A percentile compares a stretch with the other conserved stretches of the same genome.
phyloP scores from a whole-genome alignment of 2,797 vertebrate species.

The Darevskia mixta region DNA sequence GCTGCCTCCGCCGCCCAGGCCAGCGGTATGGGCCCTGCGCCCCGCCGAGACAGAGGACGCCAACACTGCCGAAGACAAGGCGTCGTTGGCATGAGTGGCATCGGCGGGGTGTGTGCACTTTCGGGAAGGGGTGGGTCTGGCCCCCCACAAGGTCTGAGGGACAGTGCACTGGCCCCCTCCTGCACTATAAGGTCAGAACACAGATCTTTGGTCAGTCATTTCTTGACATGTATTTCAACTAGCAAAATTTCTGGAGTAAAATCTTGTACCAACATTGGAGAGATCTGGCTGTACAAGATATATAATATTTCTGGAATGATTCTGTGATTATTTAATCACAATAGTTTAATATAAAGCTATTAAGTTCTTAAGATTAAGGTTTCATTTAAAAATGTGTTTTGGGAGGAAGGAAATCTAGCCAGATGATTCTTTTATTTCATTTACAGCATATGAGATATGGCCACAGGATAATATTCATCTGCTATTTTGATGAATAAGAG shows the following conservation, averaged over 20 bases:
- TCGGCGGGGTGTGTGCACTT: no score
- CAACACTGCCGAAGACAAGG: no score
- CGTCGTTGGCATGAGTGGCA: no score
- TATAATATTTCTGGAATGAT: background rate
- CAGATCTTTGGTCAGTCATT: background rate
- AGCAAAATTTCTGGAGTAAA: background rate
- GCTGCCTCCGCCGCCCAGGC: no score
- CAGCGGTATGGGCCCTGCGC: no score
- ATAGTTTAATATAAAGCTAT: background rate
- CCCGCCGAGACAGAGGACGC: no score
- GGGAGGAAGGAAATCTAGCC: conserved; percentile 11
- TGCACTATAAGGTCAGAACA: no score
- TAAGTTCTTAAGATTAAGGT: background rate
- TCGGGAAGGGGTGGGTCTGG: no score
- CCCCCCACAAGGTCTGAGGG: no score
- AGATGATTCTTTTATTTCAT: background rate
- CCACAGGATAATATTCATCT: background rate
- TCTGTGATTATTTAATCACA: background rate
- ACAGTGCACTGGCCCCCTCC: no score
- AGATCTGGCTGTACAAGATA: background rate
- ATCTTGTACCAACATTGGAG: background rate
- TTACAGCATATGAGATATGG: background rate
- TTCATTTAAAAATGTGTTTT: background rate
- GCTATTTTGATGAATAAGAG: background rate
- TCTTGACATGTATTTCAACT: background rate